Percentiles rank a stretch among this genome's conserved stretches.
Conservation (phyloP, 2,797 vertebrate genomes). For the Chelon auratus region DNA sequence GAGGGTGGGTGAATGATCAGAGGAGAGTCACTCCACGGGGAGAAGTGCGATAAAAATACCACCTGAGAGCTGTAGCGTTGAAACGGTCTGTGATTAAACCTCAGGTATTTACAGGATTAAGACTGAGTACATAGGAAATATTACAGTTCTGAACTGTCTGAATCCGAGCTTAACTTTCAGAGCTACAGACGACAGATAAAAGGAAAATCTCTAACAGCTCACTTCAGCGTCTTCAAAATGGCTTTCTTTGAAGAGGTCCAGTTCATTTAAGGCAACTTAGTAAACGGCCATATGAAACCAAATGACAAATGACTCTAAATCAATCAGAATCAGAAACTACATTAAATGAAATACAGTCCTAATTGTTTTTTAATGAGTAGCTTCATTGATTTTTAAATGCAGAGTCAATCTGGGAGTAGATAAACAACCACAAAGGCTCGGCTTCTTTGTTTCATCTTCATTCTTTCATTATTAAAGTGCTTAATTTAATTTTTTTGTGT, state of each 20-base stretch:
- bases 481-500: not conserved
- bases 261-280: not conserved
- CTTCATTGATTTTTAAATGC: not conserved
- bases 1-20: conserved; percentile 29
- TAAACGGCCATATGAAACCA: conserved; percentile 5
- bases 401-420: not conserved
- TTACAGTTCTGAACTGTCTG: not conserved
- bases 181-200: not conserved
- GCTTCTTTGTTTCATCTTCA: not conserved
- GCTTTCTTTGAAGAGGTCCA: not conserved
- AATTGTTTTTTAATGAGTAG: not conserved
- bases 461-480: not conserved
- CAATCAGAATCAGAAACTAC: not conserved
- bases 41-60: conserved; percentile 32
- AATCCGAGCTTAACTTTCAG: not conserved
- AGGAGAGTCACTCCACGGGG: conserved; percentile 19
- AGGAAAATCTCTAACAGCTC: not conserved
- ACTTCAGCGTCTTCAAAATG: not conserved
- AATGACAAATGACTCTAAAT: not conserved
- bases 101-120: not conserved
- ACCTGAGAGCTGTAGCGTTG: conserved; percentile 6
- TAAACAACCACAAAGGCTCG: not conserved
- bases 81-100: conserved; percentile 4
- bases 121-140: not conserved
- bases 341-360: not conserved